Percentiles rank a stretch among this genome's conserved stretches.
phyloP scores from a whole-genome alignment of 2,113 vertebrate genomes.

The Peromyscus polionotus region DNA sequence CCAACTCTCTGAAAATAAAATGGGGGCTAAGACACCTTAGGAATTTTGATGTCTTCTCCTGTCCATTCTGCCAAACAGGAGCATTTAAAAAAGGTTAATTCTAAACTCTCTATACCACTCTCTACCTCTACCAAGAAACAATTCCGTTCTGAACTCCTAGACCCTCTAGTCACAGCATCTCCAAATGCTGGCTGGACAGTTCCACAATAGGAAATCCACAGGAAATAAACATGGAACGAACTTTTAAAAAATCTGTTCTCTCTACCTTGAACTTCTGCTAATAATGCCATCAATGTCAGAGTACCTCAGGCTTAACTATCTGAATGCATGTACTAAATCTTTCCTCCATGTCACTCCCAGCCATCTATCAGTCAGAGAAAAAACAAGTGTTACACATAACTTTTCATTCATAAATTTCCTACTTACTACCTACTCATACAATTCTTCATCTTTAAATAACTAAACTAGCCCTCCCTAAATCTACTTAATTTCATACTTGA shows the following conservation, averaged over 20 bases:
- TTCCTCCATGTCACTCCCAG: not conserved
- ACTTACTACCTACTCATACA: not conserved
- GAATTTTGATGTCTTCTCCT: not conserved
- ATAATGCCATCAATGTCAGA: not conserved
- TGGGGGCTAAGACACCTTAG: not conserved
- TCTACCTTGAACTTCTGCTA: slow-evolving; percentile 4
- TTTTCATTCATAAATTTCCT: slow-evolving; percentile 11
- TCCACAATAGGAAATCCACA: not conserved
- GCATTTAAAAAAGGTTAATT: slow-evolving; percentile 11
- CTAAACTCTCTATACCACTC: not conserved
- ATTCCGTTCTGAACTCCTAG: slow-evolving; percentile 5
- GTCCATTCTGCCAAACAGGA: not conserved
- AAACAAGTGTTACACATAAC: not conserved
- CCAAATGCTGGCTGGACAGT: slow-evolving; percentile 12
- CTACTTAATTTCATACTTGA: slow-evolving; percentile 33
- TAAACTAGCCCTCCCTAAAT: not conserved
- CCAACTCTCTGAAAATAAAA: not conserved
- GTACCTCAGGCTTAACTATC: not conserved
- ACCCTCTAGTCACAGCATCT: not conserved
- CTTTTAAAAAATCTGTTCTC: not conserved
- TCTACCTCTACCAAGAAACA: not conserved
- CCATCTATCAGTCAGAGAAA: not conserved
- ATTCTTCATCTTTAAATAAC: slow-evolving; percentile 43
- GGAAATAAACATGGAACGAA: not conserved
- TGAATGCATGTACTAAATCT: not conserved